Evolutionary conservation across 2,797 vertebrate species (phyloP).

Genomic region (Threskiornis aethiopicus): DNA sequence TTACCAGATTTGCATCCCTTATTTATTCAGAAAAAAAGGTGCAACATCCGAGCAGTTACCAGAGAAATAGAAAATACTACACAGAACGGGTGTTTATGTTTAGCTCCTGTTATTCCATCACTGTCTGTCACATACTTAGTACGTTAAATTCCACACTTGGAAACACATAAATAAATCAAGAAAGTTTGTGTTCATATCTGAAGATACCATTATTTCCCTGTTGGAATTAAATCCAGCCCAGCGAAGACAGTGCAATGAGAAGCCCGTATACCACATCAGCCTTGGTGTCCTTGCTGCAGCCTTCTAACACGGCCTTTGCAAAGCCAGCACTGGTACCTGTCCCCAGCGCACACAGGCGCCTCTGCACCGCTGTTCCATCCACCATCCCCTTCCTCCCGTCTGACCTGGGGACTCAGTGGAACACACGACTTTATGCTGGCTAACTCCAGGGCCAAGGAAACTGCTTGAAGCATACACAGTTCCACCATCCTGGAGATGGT

Average conservation of each 20-base stretch:
- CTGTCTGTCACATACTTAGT: background rate
- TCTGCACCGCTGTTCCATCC: background rate
- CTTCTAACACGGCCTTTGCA: background rate
- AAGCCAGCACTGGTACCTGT: background rate
- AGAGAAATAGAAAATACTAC: background rate
- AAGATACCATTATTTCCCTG: background rate
- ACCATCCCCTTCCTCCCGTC: background rate
- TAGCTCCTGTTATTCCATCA: background rate
- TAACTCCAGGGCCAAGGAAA: background rate
- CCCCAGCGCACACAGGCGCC: background rate
- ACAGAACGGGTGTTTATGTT: background rate
- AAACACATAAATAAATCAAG: background rate
- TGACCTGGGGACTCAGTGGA: fast-evolving
- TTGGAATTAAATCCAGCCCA: background rate
- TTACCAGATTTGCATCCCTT: constrained; percentile 20
- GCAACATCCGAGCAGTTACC: background rate
- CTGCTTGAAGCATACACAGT: background rate
- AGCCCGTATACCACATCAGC: fast-evolving
- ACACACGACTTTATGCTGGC: fast-evolving
- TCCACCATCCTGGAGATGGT: background rate
- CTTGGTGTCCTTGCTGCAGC: background rate
- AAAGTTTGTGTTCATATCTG: background rate
- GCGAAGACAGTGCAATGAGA: background rate
- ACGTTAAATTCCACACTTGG: background rate
- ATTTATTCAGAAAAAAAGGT: constrained; percentile 13